Evolutionary conservation across 2,113 vertebrate genomes (phyloP).

Genomic region (Anoplopoma fimbria): DNA sequence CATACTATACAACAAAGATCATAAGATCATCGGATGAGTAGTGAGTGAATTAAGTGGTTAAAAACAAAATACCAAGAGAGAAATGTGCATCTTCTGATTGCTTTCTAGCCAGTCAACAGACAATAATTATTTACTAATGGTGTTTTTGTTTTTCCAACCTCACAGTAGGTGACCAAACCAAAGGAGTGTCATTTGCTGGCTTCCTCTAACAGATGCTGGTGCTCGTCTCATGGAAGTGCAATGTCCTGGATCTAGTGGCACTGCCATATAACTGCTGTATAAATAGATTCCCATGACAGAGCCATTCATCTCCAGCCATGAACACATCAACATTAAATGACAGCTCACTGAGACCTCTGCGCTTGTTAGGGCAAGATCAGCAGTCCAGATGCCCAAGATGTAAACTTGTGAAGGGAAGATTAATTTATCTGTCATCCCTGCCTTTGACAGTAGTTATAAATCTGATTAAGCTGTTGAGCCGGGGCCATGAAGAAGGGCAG

Average conservation of each 20-base stretch:
- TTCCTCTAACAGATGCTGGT: constrained; percentile 79
- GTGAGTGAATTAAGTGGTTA: no score
- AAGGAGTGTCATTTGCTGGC: constrained; percentile 74
- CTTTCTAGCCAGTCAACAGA: background rate
- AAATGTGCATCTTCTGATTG: background rate
- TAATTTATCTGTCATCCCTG: constrained; percentile 90
- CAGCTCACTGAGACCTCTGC: constrained; percentile 86
- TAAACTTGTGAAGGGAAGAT: constrained; percentile 92
- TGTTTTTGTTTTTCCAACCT: background rate
- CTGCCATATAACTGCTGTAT: constrained; percentile 87
- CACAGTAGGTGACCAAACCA: constrained; percentile 43
- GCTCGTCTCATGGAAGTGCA: constrained; percentile 85
- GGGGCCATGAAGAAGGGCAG: constrained; percentile 77
- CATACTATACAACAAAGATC: no score
- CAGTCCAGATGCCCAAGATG: constrained; percentile 89
- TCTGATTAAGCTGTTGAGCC: constrained; percentile 88
- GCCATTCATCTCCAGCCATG: constrained; percentile 90
- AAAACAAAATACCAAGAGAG: background rate
- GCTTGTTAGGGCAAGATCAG: constrained; percentile 92
- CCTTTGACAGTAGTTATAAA: constrained; percentile 93
- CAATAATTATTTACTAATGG: background rate
- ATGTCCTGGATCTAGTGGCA: constrained; percentile 84
- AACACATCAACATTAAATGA: constrained; percentile 91
- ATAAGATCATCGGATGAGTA: background rate
- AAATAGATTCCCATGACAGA: constrained; percentile 92